Evolutionary conservation across 2,113 vertebrate genomes (phyloP).

Genomic region (Scolopax mira): DNA sequence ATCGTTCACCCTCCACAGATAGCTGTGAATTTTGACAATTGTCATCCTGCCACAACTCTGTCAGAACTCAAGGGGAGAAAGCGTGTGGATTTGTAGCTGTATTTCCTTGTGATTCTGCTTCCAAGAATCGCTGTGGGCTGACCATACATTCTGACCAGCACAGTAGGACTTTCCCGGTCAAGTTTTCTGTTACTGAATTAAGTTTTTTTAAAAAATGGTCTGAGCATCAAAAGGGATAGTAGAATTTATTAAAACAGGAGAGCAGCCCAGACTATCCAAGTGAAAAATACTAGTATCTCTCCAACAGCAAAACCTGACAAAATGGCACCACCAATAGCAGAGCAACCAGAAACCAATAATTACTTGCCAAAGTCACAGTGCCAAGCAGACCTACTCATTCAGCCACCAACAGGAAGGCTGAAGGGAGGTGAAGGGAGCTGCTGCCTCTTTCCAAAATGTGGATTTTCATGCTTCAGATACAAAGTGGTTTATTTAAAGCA

Average conservation of each 20-base stretch:
- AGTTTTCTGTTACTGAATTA: neutral
- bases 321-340: neutral
- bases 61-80: neutral
- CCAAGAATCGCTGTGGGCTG: neutral
- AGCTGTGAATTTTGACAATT: neutral
- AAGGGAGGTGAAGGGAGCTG: neutral
- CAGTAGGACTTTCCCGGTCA: neutral
- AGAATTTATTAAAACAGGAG: neutral
- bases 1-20: neutral
- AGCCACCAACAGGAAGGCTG: neutral
- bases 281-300: neutral
- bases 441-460: neutral
- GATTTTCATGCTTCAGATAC: accelerated
- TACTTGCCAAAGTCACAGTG: neutral
- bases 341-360: neutral
- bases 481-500: neutral
- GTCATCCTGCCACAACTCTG: neutral
- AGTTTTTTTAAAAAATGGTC: neutral
- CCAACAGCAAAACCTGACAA: neutral
- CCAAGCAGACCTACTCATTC: accelerated
- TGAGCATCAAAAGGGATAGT: neutral
- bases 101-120: neutral
- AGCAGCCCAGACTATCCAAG: neutral
- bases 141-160: neutral
- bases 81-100: neutral